Evolutionary conservation across 2,797 vertebrate genomes (phyloP).

Genomic region (Parauchenoglanis ngamensis): DNA sequence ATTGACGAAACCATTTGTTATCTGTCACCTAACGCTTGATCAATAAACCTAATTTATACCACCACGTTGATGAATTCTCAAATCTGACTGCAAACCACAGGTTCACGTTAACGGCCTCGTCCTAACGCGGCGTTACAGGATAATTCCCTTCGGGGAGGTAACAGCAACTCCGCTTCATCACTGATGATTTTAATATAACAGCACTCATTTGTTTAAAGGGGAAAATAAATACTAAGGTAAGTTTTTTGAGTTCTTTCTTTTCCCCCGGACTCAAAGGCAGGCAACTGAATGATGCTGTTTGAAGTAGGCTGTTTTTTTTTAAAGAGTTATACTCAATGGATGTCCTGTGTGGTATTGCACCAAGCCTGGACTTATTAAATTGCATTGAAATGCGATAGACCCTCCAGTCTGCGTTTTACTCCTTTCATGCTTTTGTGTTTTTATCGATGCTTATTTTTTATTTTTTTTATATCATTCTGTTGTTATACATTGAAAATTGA

Average conservation of each 20-base stretch:
- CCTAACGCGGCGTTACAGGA: not conserved
- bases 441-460: too few relatives aligned
- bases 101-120: not conserved
- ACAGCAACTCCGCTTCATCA: not conserved
- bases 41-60: not conserved
- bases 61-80: not conserved
- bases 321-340: not conserved
- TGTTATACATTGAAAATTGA: slow-evolving; percentile 3
- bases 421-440: not conserved
- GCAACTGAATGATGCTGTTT: slow-evolving; percentile 1
- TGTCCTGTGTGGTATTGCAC: too few relatives aligned
- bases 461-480: not conserved
- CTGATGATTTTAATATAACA: not conserved
- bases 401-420: not conserved
- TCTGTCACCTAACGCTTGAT: not conserved
- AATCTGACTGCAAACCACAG: not conserved
- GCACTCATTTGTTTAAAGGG: not conserved
- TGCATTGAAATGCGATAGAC: not conserved
- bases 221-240: not conserved
- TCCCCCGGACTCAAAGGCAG: not conserved
- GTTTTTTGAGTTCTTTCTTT: not conserved
- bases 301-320: not conserved
- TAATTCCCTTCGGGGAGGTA: not conserved
- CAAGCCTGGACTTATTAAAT: not conserved
- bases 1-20: not conserved